Evolutionary conservation across 2,113 vertebrate genomes (phyloP).

Genomic region (Ptilonorhynchus violaceus): DNA sequence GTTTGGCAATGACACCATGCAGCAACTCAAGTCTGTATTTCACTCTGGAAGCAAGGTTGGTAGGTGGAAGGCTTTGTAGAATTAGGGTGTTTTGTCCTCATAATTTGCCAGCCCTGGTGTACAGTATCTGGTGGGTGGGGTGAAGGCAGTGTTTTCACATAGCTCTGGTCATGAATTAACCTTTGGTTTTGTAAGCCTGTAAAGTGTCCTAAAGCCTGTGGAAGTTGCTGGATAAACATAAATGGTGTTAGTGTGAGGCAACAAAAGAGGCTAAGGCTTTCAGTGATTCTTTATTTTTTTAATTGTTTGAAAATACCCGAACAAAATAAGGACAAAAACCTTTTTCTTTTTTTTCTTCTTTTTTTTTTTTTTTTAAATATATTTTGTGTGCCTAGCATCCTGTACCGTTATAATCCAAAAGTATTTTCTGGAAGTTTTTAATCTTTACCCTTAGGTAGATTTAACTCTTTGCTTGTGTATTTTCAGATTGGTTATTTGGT

Average conservation of each 20-base stretch:
- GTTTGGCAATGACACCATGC: neutral
- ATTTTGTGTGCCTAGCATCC: neutral
- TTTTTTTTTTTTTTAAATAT: neutral
- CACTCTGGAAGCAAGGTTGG: neutral
- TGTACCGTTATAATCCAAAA: neutral
- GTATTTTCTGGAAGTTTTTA: neutral
- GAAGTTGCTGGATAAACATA: neutral
- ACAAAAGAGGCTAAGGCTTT: neutral
- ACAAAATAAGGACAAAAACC: neutral
- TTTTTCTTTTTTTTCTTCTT: no score
- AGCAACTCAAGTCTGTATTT: neutral
- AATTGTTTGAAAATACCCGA: neutral
- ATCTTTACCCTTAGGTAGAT: neutral
- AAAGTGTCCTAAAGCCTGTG: neutral
- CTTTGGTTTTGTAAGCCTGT: neutral
- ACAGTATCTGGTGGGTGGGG: accelerated
- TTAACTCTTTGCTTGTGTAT: neutral
- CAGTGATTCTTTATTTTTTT: neutral
- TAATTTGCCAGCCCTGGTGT: neutral
- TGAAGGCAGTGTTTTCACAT: neutral
- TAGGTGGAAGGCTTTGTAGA: neutral
- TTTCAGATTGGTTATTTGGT: neutral
- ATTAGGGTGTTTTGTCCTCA: neutral
- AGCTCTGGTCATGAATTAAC: neutral
- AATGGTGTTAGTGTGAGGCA: neutral